Conservation (phyloP, 1,140 invertebrate genomes). For the Eumaeus atala region DNA sequence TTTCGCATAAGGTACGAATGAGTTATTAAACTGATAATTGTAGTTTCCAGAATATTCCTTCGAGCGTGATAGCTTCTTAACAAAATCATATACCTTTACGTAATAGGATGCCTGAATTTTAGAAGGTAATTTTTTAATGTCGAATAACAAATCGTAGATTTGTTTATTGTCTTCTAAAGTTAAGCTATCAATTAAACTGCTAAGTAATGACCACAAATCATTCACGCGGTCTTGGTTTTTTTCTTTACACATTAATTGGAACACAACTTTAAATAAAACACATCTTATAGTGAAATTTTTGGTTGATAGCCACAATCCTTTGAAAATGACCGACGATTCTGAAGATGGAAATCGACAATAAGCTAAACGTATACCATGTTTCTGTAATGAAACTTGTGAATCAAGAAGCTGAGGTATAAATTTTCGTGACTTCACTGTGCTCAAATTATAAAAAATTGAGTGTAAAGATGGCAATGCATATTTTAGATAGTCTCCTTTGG, state of each 20-base stretch:
- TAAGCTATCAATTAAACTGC: conserved; percentile 43
- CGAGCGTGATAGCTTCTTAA: conserved; percentile 29
- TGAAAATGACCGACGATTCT: conserved; percentile 33
- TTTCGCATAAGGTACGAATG: conserved; percentile 26
- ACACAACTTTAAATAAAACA: conserved; percentile 44
- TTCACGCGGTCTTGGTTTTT: conserved; percentile 30
- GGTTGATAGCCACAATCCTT: conserved; percentile 35
- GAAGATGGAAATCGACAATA: conserved; percentile 35
- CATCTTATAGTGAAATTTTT: conserved; percentile 43
- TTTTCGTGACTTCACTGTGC: conserved; percentile 21
- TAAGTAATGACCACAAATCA: conserved; percentile 33
- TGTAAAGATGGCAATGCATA: conserved; percentile 42
- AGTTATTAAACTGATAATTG: conserved; percentile 12
- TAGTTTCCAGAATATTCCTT: conserved; percentile 24
- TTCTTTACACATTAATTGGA: conserved; percentile 39
- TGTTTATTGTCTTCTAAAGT: conserved; percentile 38
- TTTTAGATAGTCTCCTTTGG: conserved; percentile 49
- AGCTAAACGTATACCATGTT: conserved; percentile 46
- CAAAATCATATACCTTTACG: conserved; percentile 38
- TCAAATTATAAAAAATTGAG: conserved; percentile 50
- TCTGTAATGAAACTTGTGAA: conserved; percentile 47
- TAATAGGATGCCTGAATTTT: conserved; percentile 32
- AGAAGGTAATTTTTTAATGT: conserved; percentile 31
- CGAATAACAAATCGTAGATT: conserved; percentile 35
- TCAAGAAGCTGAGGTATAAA: conserved; percentile 38